Evolutionary conservation across 2,888 invertebrate species (phyloP), one percentile per base, ranked within the genome.

Genomic region (Spodoptera picta): DNA sequence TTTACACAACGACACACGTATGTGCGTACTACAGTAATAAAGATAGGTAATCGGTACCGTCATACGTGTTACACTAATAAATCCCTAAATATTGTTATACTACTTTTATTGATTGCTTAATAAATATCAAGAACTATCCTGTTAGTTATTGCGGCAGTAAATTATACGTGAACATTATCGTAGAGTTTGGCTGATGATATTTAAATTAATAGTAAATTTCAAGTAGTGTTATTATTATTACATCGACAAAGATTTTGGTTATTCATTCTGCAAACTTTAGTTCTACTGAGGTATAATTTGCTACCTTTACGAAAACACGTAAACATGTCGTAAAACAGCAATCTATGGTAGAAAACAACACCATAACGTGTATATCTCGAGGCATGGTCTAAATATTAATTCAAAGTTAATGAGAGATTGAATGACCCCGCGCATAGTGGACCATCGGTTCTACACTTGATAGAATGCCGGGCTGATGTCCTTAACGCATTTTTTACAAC

Each of bases 401-500:
- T 84, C 84, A 81, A 84, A 87, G 78, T 79, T 86, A 88, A 90
- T 90, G 84, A 87, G 70, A 83, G 81, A 87, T 86, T 83, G 87
- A 87, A 89, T 87, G 87, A 89, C 85, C 85, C 77, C 83, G 77
- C 79, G 79, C 79, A 80, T 84, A 84, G 79, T 83, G 80, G 81
- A 86, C 83, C 83, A 83, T 84, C 83, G 82, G 64, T 83, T 83
- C 79, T 81, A 84, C 83, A 81, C 82, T 85, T 87, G 87, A 88
- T 88, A 90, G 87, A 90, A 81, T 83, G 82, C 73, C 83, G 79
- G 87, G 86, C 82, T 85, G 85, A 86, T 90, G 92, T 93, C 92
- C 92, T 92, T 91, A 90, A 85, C 87, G 85, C 84, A 90, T 91
- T 93, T 93, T 94, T 94, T 92, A 90, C 87, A 89, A 87, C 92